phyloP scores from a whole-genome alignment of 1,140 invertebrate genomes.

The Ylistrum balloti region DNA sequence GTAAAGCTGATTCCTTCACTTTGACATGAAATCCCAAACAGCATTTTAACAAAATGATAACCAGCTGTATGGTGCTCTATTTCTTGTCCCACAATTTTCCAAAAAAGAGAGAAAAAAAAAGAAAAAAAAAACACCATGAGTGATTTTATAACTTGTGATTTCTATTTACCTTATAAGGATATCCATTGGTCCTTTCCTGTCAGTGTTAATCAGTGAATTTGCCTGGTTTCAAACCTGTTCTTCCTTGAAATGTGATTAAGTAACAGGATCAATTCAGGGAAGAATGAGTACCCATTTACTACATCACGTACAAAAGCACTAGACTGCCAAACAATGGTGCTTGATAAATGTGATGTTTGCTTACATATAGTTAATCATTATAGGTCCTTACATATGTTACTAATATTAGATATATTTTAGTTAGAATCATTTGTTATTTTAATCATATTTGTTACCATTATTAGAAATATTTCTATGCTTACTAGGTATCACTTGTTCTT shows the following conservation, averaged over 20 bases:
- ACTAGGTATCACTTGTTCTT: not conserved
- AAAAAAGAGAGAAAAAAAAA: too few species aligned
- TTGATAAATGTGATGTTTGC: constrained; percentile 1
- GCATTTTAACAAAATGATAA: not conserved
- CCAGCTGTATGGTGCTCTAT: not conserved
- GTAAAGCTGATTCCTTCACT: not conserved
- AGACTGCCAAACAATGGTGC: not conserved
- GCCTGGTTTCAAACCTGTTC: not conserved
- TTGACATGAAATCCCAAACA: not conserved
- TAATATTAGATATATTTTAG: not conserved
- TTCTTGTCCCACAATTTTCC: constrained; percentile 6
- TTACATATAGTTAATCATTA: not conserved
- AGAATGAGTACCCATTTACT: not conserved
- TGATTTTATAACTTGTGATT: not conserved
- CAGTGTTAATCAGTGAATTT: constrained; percentile 18
- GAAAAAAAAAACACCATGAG: not conserved
- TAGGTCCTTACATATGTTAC: not conserved
- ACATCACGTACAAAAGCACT: constrained; percentile 6
- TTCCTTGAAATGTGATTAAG: not conserved
- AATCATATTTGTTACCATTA: not conserved
- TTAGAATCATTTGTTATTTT: not conserved
- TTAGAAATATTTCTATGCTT: not conserved
- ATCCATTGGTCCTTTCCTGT: not conserved
- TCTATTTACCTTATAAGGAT: not conserved
- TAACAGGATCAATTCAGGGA: not conserved